These are phyloP conservation scores for Channa argus DNA, from an alignment of 2,113 vertebrate species.

Conservation along the genomic window DNA sequence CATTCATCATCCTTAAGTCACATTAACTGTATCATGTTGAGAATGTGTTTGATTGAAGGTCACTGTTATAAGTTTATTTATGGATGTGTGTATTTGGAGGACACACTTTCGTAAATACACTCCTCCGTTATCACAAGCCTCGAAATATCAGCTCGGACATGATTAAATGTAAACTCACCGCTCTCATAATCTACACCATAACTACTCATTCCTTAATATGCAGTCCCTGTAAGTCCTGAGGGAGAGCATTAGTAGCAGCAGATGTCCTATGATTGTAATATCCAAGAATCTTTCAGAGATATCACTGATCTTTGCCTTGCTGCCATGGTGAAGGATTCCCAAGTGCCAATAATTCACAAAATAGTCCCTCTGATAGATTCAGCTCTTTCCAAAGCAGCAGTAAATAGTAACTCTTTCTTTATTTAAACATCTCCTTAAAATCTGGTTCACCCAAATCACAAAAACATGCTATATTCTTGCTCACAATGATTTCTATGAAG, in stretches of 20 bases:
- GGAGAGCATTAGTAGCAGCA: conserved; percentile 60
- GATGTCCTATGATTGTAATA: conserved; percentile 63
- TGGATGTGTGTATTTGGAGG: neutral
- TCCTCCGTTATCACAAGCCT: neutral
- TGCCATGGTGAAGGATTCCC: conserved; percentile 41
- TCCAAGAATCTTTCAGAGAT: conserved; percentile 53
- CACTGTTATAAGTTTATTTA: conserved; percentile 13
- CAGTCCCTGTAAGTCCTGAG: conserved; percentile 41
- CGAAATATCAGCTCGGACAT: neutral
- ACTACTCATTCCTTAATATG: conserved; percentile 42
- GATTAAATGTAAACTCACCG: conserved; percentile 9
- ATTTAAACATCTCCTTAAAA: neutral
- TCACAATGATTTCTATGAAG: no score
- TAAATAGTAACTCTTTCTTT: neutral
- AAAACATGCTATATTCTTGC: neutral
- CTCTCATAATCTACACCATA: conserved; percentile 28
- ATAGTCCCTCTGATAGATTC: conserved; percentile 10
- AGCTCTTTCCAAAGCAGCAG: conserved; percentile 1
- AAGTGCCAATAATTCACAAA: conserved; percentile 33
- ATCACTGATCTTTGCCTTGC: conserved; percentile 46
- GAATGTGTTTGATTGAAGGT: conserved; percentile 23
- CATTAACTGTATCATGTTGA: conserved; percentile 5
- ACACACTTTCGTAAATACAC: neutral
- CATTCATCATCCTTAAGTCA: conserved; percentile 2
- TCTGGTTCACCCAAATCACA: neutral